Evolutionary conservation across 2,888 invertebrate species (phyloP).

Genomic region (Lepetodrilus schrolli): DNA sequence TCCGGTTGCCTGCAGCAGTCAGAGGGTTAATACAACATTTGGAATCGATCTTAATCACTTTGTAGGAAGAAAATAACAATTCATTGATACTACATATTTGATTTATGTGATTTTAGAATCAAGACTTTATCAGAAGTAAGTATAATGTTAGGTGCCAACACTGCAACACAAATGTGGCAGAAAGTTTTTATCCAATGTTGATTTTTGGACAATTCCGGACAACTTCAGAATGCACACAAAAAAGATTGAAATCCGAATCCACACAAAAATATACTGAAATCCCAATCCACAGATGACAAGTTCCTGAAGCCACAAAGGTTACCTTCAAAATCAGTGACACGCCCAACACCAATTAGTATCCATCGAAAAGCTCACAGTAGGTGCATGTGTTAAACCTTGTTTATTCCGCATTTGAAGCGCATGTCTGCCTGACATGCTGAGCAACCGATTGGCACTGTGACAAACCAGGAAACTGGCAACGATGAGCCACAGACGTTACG

Average conservation of each 20-base stretch:
- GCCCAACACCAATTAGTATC: not conserved
- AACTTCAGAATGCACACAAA: not conserved
- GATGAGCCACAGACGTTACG: too few species aligned
- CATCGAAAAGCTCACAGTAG: not conserved
- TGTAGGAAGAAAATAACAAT: too few species aligned
- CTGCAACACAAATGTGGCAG: too few species aligned
- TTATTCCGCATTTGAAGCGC: not conserved
- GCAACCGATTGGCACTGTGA: not conserved
- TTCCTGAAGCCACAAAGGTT: not conserved
- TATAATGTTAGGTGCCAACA: too few species aligned
- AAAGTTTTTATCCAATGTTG: too few species aligned
- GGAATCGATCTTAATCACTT: too few species aligned
- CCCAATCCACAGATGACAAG: not conserved
- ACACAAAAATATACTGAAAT: not conserved
- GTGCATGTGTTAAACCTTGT: not conserved
- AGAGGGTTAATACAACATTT: too few species aligned
- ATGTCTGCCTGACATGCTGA: not conserved
- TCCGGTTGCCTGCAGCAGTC: too few species aligned
- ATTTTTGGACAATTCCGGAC: too few species aligned
- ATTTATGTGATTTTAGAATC: too few species aligned
- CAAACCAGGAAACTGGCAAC: not conserved
- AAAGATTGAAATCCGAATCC: not conserved
- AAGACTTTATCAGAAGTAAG: too few species aligned
- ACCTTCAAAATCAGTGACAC: slow-evolving; percentile 5
- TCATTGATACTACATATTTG: too few species aligned